Conservation (phyloP, 2,888 invertebrate genomes). For the Allolobophora icterica region DNA sequence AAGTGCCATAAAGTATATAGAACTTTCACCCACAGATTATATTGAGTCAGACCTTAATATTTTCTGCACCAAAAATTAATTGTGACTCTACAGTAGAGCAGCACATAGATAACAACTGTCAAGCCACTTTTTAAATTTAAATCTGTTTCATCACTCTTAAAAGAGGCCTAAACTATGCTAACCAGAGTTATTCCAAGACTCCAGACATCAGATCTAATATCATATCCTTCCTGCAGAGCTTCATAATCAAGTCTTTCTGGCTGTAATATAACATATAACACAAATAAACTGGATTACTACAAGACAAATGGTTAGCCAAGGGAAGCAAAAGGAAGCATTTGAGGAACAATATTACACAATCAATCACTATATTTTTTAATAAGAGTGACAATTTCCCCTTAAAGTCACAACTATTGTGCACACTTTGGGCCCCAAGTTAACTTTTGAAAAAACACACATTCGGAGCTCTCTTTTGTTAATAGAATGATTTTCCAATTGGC, state of each 20-base stretch:
- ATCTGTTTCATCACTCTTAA: not conserved
- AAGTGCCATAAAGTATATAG: not conserved
- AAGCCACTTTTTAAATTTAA: not conserved
- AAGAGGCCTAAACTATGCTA: constrained; percentile 25
- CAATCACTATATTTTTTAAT: not conserved
- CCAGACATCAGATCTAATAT: constrained; percentile 69
- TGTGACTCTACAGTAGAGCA: constrained; percentile 3
- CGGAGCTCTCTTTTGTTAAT: too few relatives aligned
- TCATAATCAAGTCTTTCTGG: constrained; percentile 67
- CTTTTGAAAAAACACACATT: too few relatives aligned
- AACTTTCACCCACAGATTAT: not conserved
- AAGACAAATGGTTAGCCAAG: not conserved
- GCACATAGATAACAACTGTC: not conserved
- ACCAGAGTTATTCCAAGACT: constrained; percentile 69
- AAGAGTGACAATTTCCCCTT: not conserved
- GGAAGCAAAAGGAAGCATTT: not conserved
- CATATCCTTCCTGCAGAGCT: constrained; percentile 65
- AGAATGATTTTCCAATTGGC: too few relatives aligned
- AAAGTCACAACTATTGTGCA: not conserved
- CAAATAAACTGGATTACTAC: not conserved
- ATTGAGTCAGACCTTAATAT: not conserved
- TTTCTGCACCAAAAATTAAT: not conserved
- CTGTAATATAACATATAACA: constrained; percentile 52
- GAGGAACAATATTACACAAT: not conserved
- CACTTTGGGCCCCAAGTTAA: not conserved